These are phyloP conservation scores for Brachypalpus laphriformis DNA, from an alignment of 2,888 invertebrate genomes.

Conservation along the genomic window DNA sequence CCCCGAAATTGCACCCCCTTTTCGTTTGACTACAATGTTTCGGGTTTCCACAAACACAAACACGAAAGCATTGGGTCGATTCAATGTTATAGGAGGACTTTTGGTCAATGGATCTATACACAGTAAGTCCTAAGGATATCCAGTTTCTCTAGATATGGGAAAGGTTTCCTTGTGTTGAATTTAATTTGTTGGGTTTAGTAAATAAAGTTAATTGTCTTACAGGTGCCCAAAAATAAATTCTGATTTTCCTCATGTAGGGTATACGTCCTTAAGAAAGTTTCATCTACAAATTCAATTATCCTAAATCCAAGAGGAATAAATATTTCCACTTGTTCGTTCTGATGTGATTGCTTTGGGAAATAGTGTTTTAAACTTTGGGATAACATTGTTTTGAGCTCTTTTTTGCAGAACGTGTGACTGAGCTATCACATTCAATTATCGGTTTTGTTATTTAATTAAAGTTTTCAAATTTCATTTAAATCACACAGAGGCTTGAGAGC, in stretches of 20 bases:
- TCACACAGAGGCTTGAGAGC: neutral
- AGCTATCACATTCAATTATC: no score
- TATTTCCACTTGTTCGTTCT: neutral
- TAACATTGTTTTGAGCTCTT: neutral
- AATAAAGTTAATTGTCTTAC: neutral
- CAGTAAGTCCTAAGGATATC: neutral
- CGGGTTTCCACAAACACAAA: no score
- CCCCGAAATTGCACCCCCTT: constrained; percentile 1
- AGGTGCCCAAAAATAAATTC: constrained; percentile 3
- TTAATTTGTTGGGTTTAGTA: constrained; percentile 3
- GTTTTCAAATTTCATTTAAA: neutral
- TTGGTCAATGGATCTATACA: neutral
- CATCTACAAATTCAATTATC: constrained; percentile 5
- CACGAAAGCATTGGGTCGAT: neutral
- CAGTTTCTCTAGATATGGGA: neutral
- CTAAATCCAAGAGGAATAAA: neutral
- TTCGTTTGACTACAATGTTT: neutral
- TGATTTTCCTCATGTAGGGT: neutral
- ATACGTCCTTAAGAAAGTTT: neutral
- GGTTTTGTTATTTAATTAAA: neutral
- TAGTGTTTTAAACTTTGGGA: neutral
- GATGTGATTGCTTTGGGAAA: neutral
- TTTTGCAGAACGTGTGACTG: neutral
- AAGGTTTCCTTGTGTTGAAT: neutral
- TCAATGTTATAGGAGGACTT: neutral